Percentiles rank a stretch among this genome's conserved stretches.
These are phyloP conservation scores for Sebastes cheni DNA, from an alignment of 2,797 vertebrate genomes.

Conservation along the genomic window DNA sequence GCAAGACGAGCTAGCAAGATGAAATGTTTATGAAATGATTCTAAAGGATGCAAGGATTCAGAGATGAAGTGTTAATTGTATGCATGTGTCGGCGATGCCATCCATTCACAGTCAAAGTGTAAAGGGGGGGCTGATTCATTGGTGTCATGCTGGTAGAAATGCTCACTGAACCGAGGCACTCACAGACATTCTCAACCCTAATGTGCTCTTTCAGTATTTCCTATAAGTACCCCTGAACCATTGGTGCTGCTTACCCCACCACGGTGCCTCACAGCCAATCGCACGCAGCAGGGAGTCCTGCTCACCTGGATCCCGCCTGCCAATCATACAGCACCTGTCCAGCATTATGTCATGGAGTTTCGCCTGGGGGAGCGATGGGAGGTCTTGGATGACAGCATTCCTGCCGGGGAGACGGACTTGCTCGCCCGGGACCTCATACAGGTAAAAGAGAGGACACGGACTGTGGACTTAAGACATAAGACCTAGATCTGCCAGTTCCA, in stretches of 20 bases:
- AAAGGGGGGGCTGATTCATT: background rate
- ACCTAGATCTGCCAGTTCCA: background rate
- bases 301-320: conserved; percentile 92
- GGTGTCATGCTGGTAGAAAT: background rate
- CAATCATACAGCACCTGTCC: conserved; percentile 85
- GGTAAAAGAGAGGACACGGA: conserved; percentile 70
- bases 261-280: conserved; percentile 90
- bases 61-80: background rate
- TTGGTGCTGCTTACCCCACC: conserved; percentile 91
- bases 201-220: conserved; percentile 80
- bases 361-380: conserved; percentile 92
- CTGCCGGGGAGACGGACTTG: conserved; percentile 86
- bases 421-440: conserved; percentile 93
- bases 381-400: conserved; percentile 88
- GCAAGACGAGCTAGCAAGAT: background rate
- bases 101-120: background rate
- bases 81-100: background rate
- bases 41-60: background rate
- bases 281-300: conserved; percentile 90
- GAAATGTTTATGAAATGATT: background rate
- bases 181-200: conserved; percentile 1
- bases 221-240: conserved; percentile 86
- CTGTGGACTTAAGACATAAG: background rate
- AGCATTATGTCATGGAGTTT: conserved; percentile 91
- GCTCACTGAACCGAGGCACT: background rate